Evolutionary conservation across 2,888 invertebrate species (phyloP).

Genomic region (Noctua janthina): DNA sequence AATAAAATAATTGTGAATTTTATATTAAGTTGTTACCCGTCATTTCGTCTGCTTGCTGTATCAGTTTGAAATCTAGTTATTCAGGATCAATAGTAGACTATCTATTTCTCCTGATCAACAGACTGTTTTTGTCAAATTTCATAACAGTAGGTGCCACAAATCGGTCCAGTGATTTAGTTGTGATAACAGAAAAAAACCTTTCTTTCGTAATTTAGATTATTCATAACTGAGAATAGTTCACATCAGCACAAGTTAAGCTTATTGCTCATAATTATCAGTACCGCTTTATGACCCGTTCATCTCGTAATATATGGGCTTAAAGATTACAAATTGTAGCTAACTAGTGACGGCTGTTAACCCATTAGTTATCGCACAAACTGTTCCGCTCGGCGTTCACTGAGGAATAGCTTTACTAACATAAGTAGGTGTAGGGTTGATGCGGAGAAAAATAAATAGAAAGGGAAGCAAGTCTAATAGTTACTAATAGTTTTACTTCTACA

Average conservation of each 20-base stretch:
- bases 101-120: too few species aligned
- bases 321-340: slow-evolving; percentile 57
- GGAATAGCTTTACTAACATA: slow-evolving; percentile 35
- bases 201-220: too few species aligned
- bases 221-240: slow-evolving; percentile 5
- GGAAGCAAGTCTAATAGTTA: too few species aligned
- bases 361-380: slow-evolving; percentile 55
- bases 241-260: not conserved
- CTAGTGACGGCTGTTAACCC: slow-evolving; percentile 52
- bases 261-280: slow-evolving; percentile 27
- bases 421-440: slow-evolving; percentile 23
- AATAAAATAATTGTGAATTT: too few species aligned
- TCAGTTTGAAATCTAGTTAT: not conserved
- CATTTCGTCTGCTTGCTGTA: not conserved
- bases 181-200: too few species aligned
- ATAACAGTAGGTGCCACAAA: too few species aligned
- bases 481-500: not conserved
- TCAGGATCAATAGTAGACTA: too few species aligned
- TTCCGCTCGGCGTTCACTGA: slow-evolving; percentile 31
- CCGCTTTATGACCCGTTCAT: slow-evolving; percentile 38
- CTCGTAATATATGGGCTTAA: slow-evolving; percentile 57
- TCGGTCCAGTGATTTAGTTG: too few species aligned
- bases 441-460: not conserved
- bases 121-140: too few species aligned
- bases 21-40: too few species aligned